Percentiles rank a stretch among this genome's conserved stretches.
Evolutionary conservation across 1,140 invertebrate species (phyloP).

Genomic region (Pseudomyrmex concolor): DNA sequence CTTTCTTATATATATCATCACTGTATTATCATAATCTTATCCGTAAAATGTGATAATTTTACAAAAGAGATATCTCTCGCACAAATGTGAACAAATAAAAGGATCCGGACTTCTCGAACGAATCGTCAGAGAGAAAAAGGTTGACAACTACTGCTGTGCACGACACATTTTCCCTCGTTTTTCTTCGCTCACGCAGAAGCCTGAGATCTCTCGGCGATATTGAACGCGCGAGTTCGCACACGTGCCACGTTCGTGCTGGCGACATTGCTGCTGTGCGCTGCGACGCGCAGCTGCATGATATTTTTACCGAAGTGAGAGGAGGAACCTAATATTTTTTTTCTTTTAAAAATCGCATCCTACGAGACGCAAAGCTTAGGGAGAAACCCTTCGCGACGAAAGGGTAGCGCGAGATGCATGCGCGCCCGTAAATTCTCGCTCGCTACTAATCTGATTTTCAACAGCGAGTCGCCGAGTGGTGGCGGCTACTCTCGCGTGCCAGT

Average conservation of each 20-base stretch:
- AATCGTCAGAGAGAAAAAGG: not conserved
- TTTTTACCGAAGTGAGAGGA: slow-evolving; percentile 12
- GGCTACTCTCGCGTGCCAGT: not conserved
- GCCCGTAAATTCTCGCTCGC: not conserved
- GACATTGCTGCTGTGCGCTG: not conserved
- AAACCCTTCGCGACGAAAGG: not conserved
- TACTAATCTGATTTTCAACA: slow-evolving; percentile 24
- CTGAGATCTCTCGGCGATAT: slow-evolving; percentile 9
- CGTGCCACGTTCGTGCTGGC: not conserved
- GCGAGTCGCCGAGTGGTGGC: not conserved
- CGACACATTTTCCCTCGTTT: not conserved
- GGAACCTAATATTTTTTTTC: too few species aligned
- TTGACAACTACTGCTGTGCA: not conserved
- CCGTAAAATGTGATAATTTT: not conserved
- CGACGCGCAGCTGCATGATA: slow-evolving; percentile 15
- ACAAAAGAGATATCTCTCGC: not conserved
- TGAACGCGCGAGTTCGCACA: slow-evolving; percentile 17
- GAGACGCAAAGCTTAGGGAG: not conserved
- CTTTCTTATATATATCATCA: too few species aligned
- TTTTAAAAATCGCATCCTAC: not conserved
- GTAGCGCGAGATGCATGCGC: not conserved
- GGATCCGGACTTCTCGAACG: not conserved
- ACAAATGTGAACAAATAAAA: not conserved
- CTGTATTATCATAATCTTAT: not conserved
- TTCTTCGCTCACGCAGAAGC: not conserved